These are phyloP conservation scores for Mionectes olivaceus DNA, from an alignment of 2,797 vertebrate species.

Conservation along the genomic window DNA sequence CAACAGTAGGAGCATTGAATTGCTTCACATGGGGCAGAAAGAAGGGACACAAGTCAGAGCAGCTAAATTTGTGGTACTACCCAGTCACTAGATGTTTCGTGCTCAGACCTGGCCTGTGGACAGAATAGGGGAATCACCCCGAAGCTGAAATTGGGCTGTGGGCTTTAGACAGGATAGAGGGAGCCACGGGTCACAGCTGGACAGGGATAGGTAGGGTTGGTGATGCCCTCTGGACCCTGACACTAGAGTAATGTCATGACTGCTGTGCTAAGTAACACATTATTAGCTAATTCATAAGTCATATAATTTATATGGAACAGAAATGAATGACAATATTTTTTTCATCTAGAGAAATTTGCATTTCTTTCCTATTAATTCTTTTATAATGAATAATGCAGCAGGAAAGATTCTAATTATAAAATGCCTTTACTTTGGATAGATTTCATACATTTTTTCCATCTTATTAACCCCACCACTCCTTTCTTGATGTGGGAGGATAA, in stretches of 20 bases:
- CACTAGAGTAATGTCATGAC: background rate
- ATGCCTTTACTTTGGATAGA: conserved; percentile 37
- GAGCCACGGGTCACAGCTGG: background rate
- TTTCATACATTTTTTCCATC: conserved; percentile 55
- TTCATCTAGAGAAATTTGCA: background rate
- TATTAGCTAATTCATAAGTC: background rate
- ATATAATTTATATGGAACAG: conserved; percentile 7
- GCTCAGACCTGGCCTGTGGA: background rate
- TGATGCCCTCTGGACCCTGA: background rate
- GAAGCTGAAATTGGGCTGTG: background rate
- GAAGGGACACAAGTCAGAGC: background rate
- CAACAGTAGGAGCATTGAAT: background rate
- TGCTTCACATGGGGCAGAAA: background rate
- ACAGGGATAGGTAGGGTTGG: background rate
- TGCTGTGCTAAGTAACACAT: background rate
- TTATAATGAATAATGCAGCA: conserved; percentile 45
- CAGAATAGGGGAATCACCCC: background rate
- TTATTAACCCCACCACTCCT: conserved; percentile 33
- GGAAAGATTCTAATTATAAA: conserved; percentile 40
- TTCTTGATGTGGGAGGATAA: conserved; percentile 37
- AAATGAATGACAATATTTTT: conserved; percentile 32
- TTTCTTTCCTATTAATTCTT: conserved; percentile 34
- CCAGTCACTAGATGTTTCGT: background rate
- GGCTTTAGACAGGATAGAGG: background rate
- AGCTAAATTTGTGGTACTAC: background rate